Evolutionary conservation across 2,888 invertebrate species (phyloP).

Genomic region (Busseola fusca): DNA sequence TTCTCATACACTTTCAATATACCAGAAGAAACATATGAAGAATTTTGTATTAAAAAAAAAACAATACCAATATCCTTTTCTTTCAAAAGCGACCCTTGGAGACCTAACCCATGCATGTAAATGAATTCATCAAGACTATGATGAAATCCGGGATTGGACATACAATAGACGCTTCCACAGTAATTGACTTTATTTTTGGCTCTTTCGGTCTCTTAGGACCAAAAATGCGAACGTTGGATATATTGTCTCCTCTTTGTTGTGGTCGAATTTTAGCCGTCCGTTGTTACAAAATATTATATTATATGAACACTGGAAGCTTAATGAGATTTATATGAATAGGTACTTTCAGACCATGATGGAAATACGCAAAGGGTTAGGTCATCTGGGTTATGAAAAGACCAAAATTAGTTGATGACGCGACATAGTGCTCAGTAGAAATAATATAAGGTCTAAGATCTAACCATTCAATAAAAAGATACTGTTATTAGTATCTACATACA

Average conservation of each 20-base stretch:
- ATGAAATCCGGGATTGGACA: slow-evolving; percentile 9
- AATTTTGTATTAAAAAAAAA: background rate
- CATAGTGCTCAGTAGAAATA: background rate
- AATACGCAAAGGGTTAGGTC: background rate
- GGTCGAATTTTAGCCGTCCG: background rate
- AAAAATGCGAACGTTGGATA: slow-evolving; percentile 29
- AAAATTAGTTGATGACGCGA: background rate
- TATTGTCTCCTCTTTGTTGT: slow-evolving; percentile 14
- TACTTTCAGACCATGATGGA: background rate
- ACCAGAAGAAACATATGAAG: background rate
- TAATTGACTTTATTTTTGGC: slow-evolving; percentile 36
- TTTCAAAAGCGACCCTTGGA: background rate
- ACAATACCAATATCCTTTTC: background rate
- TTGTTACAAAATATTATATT: slow-evolving; percentile 25
- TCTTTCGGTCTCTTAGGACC: slow-evolving; percentile 10
- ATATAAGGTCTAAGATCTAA: background rate
- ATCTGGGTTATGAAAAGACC: background rate
- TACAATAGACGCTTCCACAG: slow-evolving; percentile 16
- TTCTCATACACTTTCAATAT: background rate
- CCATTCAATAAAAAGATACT: background rate
- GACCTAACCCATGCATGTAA: slow-evolving; percentile 24
- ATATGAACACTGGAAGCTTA: slow-evolving; percentile 9
- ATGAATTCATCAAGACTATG: slow-evolving; percentile 32
- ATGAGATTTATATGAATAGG: slow-evolving; percentile 6
- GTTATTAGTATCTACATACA: background rate